Evolutionary conservation across 2,113 vertebrate species (phyloP).

Genomic region (Ailurus styani): DNA sequence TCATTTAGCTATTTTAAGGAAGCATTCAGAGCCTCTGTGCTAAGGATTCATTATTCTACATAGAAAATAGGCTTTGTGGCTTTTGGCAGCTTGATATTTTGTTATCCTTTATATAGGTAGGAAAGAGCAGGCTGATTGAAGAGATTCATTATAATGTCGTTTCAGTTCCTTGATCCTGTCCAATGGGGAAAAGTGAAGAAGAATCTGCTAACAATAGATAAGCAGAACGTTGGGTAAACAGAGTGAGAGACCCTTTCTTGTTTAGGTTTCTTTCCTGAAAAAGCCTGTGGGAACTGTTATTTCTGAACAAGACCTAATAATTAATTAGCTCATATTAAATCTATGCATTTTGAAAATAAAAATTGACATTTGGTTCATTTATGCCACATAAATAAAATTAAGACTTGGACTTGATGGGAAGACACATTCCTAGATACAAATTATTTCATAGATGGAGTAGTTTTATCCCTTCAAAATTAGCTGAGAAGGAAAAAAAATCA

Average conservation of each 20-base stretch:
- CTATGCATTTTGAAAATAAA: slow-evolving; percentile 43
- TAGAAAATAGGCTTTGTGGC: not conserved
- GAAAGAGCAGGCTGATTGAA: slow-evolving; percentile 32
- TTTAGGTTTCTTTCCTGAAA: not conserved
- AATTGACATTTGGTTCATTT: slow-evolving; percentile 4
- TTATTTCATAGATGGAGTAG: not conserved
- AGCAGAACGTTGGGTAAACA: slow-evolving; percentile 41
- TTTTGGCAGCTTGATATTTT: slow-evolving; percentile 39
- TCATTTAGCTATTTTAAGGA: not conserved
- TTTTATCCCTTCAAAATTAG: slow-evolving; percentile 18
- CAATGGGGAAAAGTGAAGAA: slow-evolving; percentile 14
- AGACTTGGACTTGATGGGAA: not conserved
- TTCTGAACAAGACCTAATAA: slow-evolving; percentile 37
- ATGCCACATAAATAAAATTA: not conserved
- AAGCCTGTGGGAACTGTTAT: not conserved
- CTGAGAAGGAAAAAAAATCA: not conserved
- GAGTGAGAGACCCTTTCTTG: slow-evolving; percentile 15
- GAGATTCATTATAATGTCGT: slow-evolving; percentile 33
- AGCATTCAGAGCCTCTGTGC: not conserved
- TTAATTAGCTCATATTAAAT: slow-evolving; percentile 55
- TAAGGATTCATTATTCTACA: slow-evolving; percentile 8
- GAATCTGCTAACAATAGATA: slow-evolving; percentile 58
- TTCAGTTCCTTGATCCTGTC: slow-evolving; percentile 21
- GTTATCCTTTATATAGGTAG: slow-evolving; percentile 3
- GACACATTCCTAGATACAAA: not conserved